Conservation (phyloP, 2,797 vertebrate species). For the Darevskia nairensis region DNA sequence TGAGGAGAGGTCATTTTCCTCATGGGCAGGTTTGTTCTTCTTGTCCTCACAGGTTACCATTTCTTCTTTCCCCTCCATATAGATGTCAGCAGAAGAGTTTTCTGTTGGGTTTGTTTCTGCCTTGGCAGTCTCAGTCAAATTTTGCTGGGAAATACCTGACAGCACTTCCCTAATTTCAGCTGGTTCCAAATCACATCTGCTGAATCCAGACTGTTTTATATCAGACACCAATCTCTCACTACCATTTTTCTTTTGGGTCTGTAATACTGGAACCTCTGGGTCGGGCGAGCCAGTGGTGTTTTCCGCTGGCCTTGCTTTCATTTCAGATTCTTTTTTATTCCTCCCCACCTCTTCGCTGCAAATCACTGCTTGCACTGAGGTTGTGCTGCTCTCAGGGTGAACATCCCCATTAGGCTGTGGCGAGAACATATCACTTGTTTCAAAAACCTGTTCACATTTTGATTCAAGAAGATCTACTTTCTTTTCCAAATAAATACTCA, state of each 20-base stretch:
- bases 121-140: neutral
- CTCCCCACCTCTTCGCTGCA: neutral
- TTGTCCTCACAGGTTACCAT: neutral
- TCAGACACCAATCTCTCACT: neutral
- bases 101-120: neutral
- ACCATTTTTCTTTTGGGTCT: neutral
- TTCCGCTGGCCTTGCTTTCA: neutral
- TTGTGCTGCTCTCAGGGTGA: neutral
- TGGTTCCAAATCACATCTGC: too few species aligned
- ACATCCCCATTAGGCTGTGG: neutral
- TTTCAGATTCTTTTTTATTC: neutral
- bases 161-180: neutral
- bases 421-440: neutral
- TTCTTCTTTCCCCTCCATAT: neutral
- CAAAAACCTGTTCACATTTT: neutral
- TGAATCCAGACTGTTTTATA: neutral
- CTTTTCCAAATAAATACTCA: neutral
- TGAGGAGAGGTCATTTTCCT: neutral
- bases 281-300: accelerated
- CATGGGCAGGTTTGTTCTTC: neutral
- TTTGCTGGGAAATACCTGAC: neutral
- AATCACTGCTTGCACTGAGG: accelerated
- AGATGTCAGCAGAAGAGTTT: neutral
- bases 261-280: neutral
- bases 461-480: neutral